These are phyloP conservation scores for Apamea crenata DNA, from an alignment of 2,888 invertebrate genomes.

Conservation along the genomic window DNA sequence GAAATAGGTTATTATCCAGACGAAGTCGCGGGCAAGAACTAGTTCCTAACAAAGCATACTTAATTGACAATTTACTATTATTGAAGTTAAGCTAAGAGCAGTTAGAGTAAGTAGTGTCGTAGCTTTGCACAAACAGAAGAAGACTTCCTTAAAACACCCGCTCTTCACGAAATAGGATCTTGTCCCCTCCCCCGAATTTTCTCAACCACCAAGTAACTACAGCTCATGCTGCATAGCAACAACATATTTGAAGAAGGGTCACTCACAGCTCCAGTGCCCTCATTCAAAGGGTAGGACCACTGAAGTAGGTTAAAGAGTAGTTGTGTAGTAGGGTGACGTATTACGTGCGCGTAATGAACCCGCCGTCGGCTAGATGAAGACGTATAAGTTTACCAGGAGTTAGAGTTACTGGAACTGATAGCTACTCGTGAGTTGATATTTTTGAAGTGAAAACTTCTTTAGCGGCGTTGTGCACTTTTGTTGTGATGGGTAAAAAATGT, in stretches of 20 bases:
- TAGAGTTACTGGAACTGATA: constrained; percentile 29
- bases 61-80: not conserved
- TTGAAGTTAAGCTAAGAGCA: not conserved
- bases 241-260: constrained; percentile 29
- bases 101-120: not conserved
- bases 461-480: too few species aligned
- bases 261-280: constrained; percentile 32
- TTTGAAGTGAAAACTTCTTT: too few species aligned
- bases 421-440: not conserved
- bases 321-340: constrained; percentile 44
- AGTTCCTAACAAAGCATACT: not conserved
- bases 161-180: constrained; percentile 1
- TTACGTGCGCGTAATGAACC: constrained; percentile 68
- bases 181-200: constrained; percentile 7
- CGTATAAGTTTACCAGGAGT: constrained; percentile 55
- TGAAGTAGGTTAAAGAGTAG: constrained; percentile 56
- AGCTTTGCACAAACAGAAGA: not conserved
- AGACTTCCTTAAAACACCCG: not conserved
- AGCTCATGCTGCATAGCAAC: constrained; percentile 21
- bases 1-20: too few species aligned
- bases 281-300: constrained; percentile 38
- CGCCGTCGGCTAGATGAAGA: constrained; percentile 56
- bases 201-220: constrained; percentile 22
- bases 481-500: too few species aligned
- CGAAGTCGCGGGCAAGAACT: not conserved